These are phyloP conservation scores for Archocentrus centrarchus DNA, from an alignment of 2,113 vertebrate genomes.

Conservation along the genomic window DNA sequence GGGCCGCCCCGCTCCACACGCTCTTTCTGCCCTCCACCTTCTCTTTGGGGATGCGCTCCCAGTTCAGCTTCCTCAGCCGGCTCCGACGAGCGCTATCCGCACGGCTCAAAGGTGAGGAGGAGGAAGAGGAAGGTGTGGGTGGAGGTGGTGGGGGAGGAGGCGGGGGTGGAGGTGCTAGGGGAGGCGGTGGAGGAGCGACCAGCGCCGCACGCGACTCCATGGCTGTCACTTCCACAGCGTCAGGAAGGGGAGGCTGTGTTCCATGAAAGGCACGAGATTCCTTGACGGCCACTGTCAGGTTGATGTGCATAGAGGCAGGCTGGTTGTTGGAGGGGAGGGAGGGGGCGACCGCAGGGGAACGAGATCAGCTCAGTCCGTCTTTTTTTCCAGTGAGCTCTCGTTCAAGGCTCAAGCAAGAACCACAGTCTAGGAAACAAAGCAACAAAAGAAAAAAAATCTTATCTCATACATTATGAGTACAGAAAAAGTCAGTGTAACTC, in stretches of 20 bases:
- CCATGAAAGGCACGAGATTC: slow-evolving; percentile 79
- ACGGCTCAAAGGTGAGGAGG: slow-evolving; percentile 54
- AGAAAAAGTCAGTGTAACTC: background rate
- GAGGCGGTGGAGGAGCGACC: slow-evolving; percentile 43
- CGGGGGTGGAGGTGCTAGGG: slow-evolving; percentile 47
- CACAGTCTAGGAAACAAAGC: slow-evolving; percentile 43
- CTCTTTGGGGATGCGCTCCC: slow-evolving; percentile 85
- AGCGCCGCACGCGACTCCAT: slow-evolving; percentile 69
- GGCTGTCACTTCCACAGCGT: slow-evolving; percentile 70
- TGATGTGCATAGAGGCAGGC: slow-evolving; percentile 76
- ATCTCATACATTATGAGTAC: slow-evolving; percentile 17
- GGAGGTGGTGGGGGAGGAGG: slow-evolving; percentile 59
- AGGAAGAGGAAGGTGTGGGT: slow-evolving; percentile 9
- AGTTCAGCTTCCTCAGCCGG: slow-evolving; percentile 83
- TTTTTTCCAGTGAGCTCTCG: background rate
- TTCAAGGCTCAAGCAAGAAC: slow-evolving; percentile 46
- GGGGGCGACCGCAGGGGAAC: background rate
- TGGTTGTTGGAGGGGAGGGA: background rate
- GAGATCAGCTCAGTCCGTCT: slow-evolving; percentile 16
- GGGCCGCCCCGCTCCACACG: slow-evolving; percentile 77
- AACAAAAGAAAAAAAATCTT: background rate
- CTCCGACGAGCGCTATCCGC: slow-evolving; percentile 66
- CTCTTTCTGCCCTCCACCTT: slow-evolving; percentile 82
- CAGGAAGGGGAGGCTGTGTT: slow-evolving; percentile 50
- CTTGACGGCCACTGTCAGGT: slow-evolving; percentile 72